Base-by-base conservation (phyloP, 2,113 vertebrate species). In the Gambusia holbrooki region DNA sequence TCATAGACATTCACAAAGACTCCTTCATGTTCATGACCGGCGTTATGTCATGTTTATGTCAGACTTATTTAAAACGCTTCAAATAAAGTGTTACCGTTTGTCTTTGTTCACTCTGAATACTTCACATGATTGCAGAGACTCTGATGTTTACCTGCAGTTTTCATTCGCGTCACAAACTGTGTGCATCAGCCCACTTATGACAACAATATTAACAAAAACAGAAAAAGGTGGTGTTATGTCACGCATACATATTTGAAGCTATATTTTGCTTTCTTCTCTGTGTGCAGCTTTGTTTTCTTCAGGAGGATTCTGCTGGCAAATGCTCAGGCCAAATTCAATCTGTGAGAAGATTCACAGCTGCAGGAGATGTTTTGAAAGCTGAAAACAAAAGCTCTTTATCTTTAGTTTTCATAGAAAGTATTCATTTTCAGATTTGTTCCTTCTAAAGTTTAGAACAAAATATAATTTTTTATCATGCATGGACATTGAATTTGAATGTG, bases 271-370 rank as follows among this genome's bases (percentile, higher is more conserved):
- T 58, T 77, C 81, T 87, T 75, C 48, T 85, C 76, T 66, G 92
- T 61, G 60, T 66, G 42, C 81, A 87, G 77, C 71, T 92, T 94
- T 33, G 97, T 71, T 96, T 96, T 96, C 96, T 84, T 88, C 81
- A 66, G 96, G 96, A 72, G 96, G 95, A 13, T 88, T 96, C 93
- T 85, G 96, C 96, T 97, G 93, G 58, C 10, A 15, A 66, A 40
- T 25, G 63, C 51, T 77, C 27, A 69, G 15, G 65, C 66, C 32
- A 58, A 73, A 58, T 25, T 63, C 66, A 3, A 30, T 51, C 7
- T 37, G 25, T 71, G 33, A 37, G n/a, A 28, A 28, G 27, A 42
- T 14, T 72, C 17, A 2, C 27, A 30, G 71, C 19, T 45, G 40
- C 70, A 42, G 60, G 70, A 19, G 0, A 1, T 27, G 17, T 65